phyloP scores from a whole-genome alignment of 1,140 invertebrate species.

The Zaprionus davidi region DNA sequence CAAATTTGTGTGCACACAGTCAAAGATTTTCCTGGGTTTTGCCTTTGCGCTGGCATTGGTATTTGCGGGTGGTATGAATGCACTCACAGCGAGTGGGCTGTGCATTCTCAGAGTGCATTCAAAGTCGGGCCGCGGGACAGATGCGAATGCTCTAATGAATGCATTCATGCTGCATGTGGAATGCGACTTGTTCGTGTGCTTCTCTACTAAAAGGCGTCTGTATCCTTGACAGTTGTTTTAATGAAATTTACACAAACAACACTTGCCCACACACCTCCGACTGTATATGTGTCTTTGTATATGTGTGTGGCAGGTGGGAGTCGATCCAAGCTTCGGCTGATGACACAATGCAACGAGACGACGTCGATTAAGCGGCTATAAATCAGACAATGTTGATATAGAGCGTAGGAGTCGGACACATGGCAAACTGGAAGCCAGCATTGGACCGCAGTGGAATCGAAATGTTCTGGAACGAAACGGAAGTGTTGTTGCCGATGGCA shows the following conservation, averaged over 20 bases:
- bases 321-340: conserved; percentile 2
- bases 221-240: conserved; percentile 39
- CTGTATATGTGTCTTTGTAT: neutral
- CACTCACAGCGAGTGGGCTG: neutral
- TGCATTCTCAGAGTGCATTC: neutral
- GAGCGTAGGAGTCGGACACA: neutral
- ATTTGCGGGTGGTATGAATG: neutral
- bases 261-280: neutral
- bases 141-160: neutral
- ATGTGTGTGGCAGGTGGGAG: conserved; percentile 9
- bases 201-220: conserved; percentile 18
- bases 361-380: conserved; percentile 33
- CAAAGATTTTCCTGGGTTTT: neutral
- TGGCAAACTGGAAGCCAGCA: conserved; percentile 7
- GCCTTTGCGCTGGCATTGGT: neutral
- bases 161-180: neutral
- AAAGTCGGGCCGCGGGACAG: neutral
- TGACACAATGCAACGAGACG: conserved; percentile 45
- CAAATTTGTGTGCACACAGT: neutral
- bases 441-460: conserved; percentile 8
- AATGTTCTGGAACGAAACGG: neutral
- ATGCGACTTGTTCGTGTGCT: conserved; percentile 9
- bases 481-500: conserved; percentile 22
- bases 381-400: conserved; percentile 18
- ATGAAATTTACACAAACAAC: conserved; percentile 50